Conservation (phyloP, 2,888 invertebrate species). For the Drosophila demipolita region DNA sequence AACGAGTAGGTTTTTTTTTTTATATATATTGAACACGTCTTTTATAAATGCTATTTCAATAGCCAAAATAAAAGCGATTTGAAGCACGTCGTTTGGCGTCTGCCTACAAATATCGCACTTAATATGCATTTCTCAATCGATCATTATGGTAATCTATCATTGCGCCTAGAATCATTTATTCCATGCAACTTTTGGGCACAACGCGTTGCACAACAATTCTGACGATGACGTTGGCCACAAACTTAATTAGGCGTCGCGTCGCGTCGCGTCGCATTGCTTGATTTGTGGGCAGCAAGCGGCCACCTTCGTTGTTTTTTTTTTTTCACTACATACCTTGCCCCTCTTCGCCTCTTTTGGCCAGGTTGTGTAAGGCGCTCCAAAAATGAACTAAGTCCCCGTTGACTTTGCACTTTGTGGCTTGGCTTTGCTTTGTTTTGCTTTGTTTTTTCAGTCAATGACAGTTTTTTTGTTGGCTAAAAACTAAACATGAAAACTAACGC, state of each 20-base stretch:
- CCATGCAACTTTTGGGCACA: conserved; percentile 52
- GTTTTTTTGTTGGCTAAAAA: conserved; percentile 5
- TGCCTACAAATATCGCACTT: conserved; percentile 41
- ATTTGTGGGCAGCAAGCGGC: conserved; percentile 40
- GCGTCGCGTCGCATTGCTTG: conserved; percentile 24
- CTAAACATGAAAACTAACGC: conserved; percentile 1
- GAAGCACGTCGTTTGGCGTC: conserved; percentile 25
- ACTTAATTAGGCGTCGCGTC: conserved; percentile 58
- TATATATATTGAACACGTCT: conserved; percentile 1
- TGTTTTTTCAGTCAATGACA: conserved; percentile 18
- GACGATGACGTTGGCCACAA: conserved; percentile 46
- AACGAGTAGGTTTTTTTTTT: conserved; percentile 14
- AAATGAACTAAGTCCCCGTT: conserved; percentile 27
- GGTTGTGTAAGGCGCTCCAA: conserved; percentile 31
- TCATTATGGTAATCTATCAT: conserved; percentile 38
- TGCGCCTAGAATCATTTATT: conserved; percentile 19
- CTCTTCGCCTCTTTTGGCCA: conserved; percentile 16
- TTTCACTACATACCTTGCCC: neutral
- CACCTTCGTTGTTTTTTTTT: conserved; percentile 23
- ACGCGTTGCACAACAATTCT: conserved; percentile 16
- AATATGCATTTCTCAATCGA: conserved; percentile 32
- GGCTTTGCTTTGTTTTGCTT: neutral
- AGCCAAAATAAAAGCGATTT: conserved; percentile 13
- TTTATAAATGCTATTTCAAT: conserved; percentile 21
- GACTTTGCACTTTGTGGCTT: conserved; percentile 42